Evolutionary conservation across 2,113 vertebrate genomes (phyloP).

Genomic region (Tetrax tetrax): DNA sequence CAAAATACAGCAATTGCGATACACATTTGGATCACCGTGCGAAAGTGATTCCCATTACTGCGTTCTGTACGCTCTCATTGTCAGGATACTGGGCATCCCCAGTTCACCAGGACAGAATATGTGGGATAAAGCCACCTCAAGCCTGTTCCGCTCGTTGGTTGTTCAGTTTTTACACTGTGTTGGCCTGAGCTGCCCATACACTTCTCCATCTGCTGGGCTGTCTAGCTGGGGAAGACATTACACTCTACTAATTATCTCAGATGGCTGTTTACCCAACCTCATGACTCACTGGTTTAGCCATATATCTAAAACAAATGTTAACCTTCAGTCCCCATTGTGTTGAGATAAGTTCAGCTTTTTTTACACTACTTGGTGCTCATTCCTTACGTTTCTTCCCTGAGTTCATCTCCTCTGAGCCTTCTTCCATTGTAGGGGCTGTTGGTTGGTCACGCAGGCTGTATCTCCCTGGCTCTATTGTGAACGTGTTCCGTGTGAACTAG

Average conservation of each 20-base stretch:
- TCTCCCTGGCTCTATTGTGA: neutral
- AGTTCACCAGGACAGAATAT: neutral
- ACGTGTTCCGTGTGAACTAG: neutral
- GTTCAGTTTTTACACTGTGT: neutral
- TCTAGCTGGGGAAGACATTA: neutral
- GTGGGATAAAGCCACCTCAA: neutral
- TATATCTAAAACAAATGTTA: neutral
- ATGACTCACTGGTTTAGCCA: neutral
- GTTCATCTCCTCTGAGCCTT: neutral
- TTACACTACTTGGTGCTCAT: neutral
- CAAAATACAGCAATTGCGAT: neutral
- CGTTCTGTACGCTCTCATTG: neutral
- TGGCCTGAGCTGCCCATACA: neutral
- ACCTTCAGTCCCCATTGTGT: neutral
- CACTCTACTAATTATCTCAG: neutral
- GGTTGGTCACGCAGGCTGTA: neutral
- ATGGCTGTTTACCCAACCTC: neutral
- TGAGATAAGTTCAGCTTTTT: neutral
- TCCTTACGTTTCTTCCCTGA: neutral
- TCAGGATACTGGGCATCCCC: neutral
- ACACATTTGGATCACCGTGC: neutral
- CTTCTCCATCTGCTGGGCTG: neutral
- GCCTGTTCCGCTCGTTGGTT: neutral
- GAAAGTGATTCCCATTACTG: neutral
- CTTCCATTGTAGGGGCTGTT: neutral